Percentiles rank a stretch among this genome's conserved stretches.
These are phyloP conservation scores for Halocaridina rubra DNA, from an alignment of 2,888 invertebrate genomes.

Conservation along the genomic window DNA sequence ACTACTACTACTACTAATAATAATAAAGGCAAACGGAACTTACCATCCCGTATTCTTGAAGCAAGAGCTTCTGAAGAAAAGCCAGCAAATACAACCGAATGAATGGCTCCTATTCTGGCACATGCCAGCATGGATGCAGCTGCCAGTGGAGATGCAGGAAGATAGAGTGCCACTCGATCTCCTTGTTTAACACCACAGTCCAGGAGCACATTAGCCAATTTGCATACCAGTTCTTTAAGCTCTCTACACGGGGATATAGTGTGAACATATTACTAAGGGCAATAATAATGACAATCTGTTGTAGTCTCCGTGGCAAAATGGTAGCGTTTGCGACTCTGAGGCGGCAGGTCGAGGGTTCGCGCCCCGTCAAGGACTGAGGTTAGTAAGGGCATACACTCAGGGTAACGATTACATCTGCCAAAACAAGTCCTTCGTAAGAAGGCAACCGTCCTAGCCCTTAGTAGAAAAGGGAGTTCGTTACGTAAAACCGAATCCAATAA, in stretches of 20 bases:
- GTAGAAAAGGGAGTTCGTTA: too few species aligned
- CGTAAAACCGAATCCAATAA: too few species aligned
- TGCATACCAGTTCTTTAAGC: conserved; percentile 68
- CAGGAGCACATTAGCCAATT: conserved; percentile 68
- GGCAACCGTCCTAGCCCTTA: too few species aligned
- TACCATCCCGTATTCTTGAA: conserved; percentile 62
- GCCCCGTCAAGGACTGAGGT: not conserved
- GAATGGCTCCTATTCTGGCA: conserved; percentile 71
- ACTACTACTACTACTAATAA: too few species aligned
- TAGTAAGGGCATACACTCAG: not conserved
- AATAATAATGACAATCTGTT: too few species aligned
- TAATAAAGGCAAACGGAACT: not conserved
- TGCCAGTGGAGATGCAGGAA: conserved; percentile 70
- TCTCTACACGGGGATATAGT: conserved; percentile 63
- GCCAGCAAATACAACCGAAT: conserved; percentile 72
- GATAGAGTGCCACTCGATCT: conserved; percentile 71
- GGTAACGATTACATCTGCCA: too few species aligned
- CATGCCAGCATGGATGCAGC: conserved; percentile 71
- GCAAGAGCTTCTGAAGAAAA: conserved; percentile 71
- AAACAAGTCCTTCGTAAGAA: too few species aligned
- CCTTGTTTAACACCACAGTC: conserved; percentile 69
- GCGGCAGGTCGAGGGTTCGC: too few species aligned
- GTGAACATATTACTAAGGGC: too few species aligned
- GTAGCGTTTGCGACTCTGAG: too few species aligned
- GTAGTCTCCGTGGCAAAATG: too few species aligned